Evolutionary conservation across 2,797 vertebrate species (phyloP).

Genomic region (Danio choprae): DNA sequence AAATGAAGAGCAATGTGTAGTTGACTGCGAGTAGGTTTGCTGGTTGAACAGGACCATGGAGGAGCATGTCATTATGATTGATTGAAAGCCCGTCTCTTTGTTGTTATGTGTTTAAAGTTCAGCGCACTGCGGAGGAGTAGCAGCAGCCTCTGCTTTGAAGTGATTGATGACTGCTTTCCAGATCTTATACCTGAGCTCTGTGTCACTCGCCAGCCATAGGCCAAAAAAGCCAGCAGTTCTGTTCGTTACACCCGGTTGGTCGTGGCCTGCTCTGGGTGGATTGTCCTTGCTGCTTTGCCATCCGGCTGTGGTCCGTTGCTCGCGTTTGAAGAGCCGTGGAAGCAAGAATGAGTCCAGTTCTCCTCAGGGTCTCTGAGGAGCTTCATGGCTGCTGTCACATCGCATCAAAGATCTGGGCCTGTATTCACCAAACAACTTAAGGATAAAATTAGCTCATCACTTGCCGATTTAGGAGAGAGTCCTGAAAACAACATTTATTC

Average conservation of each 20-base stretch:
- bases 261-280: constrained; percentile 28
- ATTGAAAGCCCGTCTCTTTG: constrained; percentile 51
- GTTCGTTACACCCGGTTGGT: constrained; percentile 55
- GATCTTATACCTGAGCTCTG: constrained; percentile 57
- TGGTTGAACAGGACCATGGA: constrained; percentile 18
- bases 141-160: constrained; percentile 45
- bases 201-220: constrained; percentile 41
- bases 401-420: constrained; percentile 35
- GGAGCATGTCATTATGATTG: constrained; percentile 56
- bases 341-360: constrained; percentile 12
- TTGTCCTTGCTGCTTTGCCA: constrained; percentile 44
- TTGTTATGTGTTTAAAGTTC: constrained; percentile 56
- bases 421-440: no score
- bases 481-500: no score
- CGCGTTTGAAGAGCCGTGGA: constrained; percentile 34
- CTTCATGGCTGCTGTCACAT: constrained; percentile 45
- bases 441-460: background rate
- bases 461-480: no score
- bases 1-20: constrained; percentile 40
- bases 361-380: constrained; percentile 18
- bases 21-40: constrained; percentile 16
- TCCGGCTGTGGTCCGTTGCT: constrained; percentile 44
- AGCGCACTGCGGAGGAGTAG: constrained; percentile 48
- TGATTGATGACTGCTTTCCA: constrained; percentile 59
- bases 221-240: constrained; percentile 41